Conservation (phyloP, 2,113 vertebrate species). For the Apistogramma diplotaenia region DNA sequence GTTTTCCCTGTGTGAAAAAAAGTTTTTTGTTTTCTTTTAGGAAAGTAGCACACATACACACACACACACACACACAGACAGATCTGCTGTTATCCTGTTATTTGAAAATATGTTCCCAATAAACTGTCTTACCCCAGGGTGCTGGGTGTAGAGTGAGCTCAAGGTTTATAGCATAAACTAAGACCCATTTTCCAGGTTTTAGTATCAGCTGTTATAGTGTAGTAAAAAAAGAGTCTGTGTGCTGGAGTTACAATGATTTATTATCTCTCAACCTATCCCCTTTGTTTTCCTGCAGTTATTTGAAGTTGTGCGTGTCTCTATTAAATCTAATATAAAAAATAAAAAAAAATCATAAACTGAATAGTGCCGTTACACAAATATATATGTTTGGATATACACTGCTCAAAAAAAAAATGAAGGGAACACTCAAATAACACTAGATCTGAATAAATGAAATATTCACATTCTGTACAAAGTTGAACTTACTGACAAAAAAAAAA, state of each 20-base stretch:
- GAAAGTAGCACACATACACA: neutral
- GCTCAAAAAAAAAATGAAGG: no score
- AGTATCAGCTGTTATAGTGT: neutral
- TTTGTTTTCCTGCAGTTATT: neutral
- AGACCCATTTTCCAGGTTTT: neutral
- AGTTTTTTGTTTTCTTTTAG: neutral
- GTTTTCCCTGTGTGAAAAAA: neutral
- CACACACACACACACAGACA: fast-evolving
- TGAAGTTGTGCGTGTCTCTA: neutral
- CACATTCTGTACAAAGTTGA: no score
- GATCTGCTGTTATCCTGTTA: neutral
- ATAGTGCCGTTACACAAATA: neutral
- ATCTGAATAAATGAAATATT: no score
- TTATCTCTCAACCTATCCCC: neutral
- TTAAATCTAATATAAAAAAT: neutral
- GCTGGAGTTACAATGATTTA: neutral
- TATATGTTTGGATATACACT: no score
- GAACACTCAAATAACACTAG: no score
- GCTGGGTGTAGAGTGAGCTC: neutral
- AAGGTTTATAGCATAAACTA: neutral
- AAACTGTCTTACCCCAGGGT: neutral
- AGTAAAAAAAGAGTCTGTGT: neutral
- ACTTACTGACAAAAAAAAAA: no score
- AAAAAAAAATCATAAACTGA: neutral
- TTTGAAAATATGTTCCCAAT: neutral